A percentile compares a stretch with the other conserved stretches of the same genome.
Evolutionary conservation across 1,140 invertebrate species (phyloP).

Genomic region (Venustaconcha ellipsiformis): DNA sequence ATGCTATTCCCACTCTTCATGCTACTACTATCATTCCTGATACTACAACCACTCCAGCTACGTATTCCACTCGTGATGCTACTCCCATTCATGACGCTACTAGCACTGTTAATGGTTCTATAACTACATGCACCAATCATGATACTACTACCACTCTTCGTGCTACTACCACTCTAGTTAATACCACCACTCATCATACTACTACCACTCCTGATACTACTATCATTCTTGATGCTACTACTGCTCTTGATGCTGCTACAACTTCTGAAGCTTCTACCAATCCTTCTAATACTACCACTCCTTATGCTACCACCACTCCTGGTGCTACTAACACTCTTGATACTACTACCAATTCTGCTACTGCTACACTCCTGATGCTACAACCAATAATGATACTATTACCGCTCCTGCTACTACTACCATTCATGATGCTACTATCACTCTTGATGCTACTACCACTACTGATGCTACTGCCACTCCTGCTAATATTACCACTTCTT

Average conservation of each 20-base stretch:
- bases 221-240: slow-evolving; percentile 7
- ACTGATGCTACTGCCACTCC: no score
- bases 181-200: slow-evolving; percentile 8
- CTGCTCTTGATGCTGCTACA: not conserved
- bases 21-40: not conserved
- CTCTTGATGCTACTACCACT: no score
- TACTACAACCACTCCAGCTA: not conserved
- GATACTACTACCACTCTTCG: not conserved
- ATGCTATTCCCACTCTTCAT: not conserved
- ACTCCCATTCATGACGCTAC: not conserved
- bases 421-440: no score
- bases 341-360: no score
- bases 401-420: no score
- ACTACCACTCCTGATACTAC: slow-evolving; percentile 12
- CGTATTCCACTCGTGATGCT: not conserved
- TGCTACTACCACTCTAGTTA: slow-evolving; percentile 1
- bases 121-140: no score
- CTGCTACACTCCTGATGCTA: no score
- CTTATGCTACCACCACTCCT: slow-evolving; percentile 6
- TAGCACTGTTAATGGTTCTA: no score
- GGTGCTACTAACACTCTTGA: not conserved
- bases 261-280: slow-evolving; percentile 1
- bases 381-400: no score
- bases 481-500: no score
- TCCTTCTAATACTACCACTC: slow-evolving; percentile 8